Conservation (phyloP, 2,113 vertebrate species). For the Anhinga anhinga region DNA sequence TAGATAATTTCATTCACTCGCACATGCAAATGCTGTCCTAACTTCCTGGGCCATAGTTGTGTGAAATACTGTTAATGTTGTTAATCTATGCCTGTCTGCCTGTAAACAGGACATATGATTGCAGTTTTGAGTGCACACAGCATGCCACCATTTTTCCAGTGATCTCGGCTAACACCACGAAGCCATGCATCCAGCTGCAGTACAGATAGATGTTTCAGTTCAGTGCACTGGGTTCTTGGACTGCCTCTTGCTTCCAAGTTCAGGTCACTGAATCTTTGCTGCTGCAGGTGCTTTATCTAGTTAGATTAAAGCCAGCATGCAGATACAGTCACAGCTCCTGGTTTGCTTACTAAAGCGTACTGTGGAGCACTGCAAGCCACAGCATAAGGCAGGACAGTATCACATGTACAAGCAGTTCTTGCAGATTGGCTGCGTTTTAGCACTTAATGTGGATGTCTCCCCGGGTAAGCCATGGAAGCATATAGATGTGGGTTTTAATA, state of each 20-base stretch:
- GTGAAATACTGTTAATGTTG: background rate
- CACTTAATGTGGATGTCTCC: background rate
- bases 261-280: background rate
- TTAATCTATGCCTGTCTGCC: too few relatives aligned
- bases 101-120: background rate
- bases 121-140: background rate
- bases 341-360: background rate
- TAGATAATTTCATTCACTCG: background rate
- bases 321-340: background rate
- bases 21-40: background rate
- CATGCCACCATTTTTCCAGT: background rate
- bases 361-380: background rate
- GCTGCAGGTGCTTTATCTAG: background rate
- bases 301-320: background rate
- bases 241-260: background rate
- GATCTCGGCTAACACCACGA: rapidly evolving
- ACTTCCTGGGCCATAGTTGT: background rate
- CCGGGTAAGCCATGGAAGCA: background rate
- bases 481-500: background rate
- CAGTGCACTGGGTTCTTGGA: background rate
- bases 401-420: background rate
- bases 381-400: background rate
- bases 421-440: background rate
- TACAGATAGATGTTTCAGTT: background rate
- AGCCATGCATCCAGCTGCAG: rapidly evolving